phyloP scores from a whole-genome alignment of 2,888 invertebrate species.

The Subacronicta megacephala region DNA sequence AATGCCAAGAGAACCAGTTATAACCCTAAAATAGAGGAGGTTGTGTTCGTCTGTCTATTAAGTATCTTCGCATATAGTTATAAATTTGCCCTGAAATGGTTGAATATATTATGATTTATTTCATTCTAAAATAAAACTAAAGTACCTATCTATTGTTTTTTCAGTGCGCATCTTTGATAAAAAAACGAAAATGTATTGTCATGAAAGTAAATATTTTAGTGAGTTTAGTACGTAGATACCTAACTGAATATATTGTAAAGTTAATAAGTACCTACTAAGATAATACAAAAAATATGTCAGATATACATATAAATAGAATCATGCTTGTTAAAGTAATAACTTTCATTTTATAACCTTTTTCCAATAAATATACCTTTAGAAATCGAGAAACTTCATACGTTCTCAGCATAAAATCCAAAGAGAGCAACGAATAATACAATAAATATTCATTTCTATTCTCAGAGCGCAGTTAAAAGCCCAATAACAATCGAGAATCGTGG shows the following conservation, averaged over 20 bases:
- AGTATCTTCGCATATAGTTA: too few species aligned
- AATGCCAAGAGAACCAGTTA: slow-evolving; percentile 11
- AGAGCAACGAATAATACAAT: slow-evolving; percentile 11
- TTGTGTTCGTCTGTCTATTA: too few species aligned
- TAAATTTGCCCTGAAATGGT: too few species aligned
- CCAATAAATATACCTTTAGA: slow-evolving; percentile 15
- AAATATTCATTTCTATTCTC: slow-evolving; percentile 47
- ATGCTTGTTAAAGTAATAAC: background rate
- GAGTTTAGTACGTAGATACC: slow-evolving; percentile 6
- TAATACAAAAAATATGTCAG: too few species aligned
- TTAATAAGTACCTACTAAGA: too few species aligned
- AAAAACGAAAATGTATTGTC: background rate
- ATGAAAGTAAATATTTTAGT: slow-evolving; percentile 38
- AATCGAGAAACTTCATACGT: slow-evolving; percentile 9
- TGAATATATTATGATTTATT: too few species aligned
- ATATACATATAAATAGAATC: background rate
- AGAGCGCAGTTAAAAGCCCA: slow-evolving; percentile 34
- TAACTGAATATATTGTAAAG: too few species aligned
- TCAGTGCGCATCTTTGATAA: too few species aligned
- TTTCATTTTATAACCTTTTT: slow-evolving; percentile 4
- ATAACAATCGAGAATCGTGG: slow-evolving; percentile 30
- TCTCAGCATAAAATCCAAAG: slow-evolving; percentile 18
- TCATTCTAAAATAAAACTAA: background rate
- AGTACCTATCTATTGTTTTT: too few species aligned
- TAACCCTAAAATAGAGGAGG: too few species aligned